Conservation (phyloP, 2,888 invertebrate species). For the Harpalus rubripes region DNA sequence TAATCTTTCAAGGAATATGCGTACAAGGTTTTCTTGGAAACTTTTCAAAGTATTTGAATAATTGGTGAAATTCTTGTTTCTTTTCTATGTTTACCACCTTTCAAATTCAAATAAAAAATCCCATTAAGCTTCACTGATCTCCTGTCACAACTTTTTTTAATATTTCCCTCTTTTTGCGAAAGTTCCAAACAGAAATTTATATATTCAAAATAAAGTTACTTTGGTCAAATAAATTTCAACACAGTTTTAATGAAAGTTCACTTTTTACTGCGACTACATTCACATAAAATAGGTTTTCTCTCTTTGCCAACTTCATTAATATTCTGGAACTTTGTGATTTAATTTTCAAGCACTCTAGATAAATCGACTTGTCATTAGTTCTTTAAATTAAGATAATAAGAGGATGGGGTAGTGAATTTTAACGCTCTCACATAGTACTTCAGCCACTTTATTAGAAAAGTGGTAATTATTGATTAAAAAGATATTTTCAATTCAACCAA, state of each 20-base stretch:
- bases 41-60: background rate
- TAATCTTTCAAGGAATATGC: too few species aligned
- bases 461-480: too few species aligned
- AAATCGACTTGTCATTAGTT: conserved; percentile 39
- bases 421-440: background rate
- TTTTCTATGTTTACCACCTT: conserved; percentile 2
- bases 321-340: conserved; percentile 47
- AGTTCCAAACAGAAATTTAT: conserved; percentile 50
- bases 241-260: conserved; percentile 54
- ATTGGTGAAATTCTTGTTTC: background rate
- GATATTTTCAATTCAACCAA: too few species aligned
- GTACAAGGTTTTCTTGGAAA: too few species aligned
- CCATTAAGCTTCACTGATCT: conserved; percentile 7
- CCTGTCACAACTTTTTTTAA: conserved; percentile 33
- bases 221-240: conserved; percentile 52
- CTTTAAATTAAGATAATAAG: conserved; percentile 42
- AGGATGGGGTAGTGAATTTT: conserved; percentile 2
- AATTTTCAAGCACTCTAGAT: conserved; percentile 32
- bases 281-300: conserved; percentile 33
- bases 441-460: too few species aligned
- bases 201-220: conserved; percentile 55
- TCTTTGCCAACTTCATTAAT: conserved; percentile 52
- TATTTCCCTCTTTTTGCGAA: conserved; percentile 28
- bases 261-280: conserved; percentile 52
- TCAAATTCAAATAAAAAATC: conserved; percentile 38